A percentile compares a stretch with the other conserved stretches of the same genome.
Conservation (phyloP, 2,113 vertebrate species). For the Uropsilus gracilis region DNA sequence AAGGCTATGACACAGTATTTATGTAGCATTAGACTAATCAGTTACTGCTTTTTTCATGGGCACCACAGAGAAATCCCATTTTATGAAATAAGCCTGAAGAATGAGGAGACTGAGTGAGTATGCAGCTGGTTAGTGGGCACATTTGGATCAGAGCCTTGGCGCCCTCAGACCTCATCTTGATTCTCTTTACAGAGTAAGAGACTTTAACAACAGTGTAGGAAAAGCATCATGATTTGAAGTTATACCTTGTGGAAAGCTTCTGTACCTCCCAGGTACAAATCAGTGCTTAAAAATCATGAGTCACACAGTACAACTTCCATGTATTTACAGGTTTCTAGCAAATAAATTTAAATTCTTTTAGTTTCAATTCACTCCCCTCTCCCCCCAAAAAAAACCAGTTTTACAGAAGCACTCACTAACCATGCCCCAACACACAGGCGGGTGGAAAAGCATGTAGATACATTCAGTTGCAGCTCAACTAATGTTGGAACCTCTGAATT, state of each 20-base stretch:
- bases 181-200: conserved; percentile 13
- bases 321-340: neutral
- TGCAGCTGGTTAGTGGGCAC: neutral
- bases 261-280: neutral
- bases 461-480: conserved; percentile 34
- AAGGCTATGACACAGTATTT: conserved; percentile 18
- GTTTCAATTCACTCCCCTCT: conserved; percentile 71
- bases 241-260: neutral
- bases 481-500: conserved; percentile 58
- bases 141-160: neutral
- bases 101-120: neutral
- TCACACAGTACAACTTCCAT: neutral
- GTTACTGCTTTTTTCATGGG: conserved; percentile 19
- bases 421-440: neutral
- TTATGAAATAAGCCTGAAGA: neutral
- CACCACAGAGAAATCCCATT: neutral
- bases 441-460: neutral
- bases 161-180: neutral
- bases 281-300: conserved; percentile 30
- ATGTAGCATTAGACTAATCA: neutral
- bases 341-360: conserved; percentile 40
- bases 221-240: neutral
- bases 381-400: neutral
- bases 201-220: neutral
- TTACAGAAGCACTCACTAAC: neutral